These are phyloP conservation scores for Psilanteris sp. DNA, from an alignment of 1,140 invertebrate species.

Conservation along the genomic window DNA sequence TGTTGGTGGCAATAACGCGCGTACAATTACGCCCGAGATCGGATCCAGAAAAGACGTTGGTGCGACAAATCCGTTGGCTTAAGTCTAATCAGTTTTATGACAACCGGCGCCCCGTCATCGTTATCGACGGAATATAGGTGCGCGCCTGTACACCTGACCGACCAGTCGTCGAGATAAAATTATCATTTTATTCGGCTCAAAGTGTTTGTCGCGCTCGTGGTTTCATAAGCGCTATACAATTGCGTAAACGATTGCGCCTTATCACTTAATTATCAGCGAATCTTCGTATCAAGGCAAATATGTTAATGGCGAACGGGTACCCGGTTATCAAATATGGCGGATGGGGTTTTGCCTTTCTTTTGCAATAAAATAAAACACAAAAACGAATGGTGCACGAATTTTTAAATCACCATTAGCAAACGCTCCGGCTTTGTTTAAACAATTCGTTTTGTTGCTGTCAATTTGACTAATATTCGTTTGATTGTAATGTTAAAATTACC, in stretches of 20 bases:
- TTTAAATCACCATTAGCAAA: too few relatives aligned
- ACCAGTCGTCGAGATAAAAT: slow-evolving; percentile 41
- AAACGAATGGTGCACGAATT: too few relatives aligned
- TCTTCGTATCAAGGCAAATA: slow-evolving; percentile 77
- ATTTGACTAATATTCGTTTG: too few relatives aligned
- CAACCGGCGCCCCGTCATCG: slow-evolving; percentile 61
- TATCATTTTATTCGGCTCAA: slow-evolving; percentile 23
- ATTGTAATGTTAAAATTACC: too few relatives aligned
- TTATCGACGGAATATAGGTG: slow-evolving; percentile 58
- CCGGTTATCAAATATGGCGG: slow-evolving; percentile 68
- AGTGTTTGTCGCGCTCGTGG: slow-evolving; percentile 56
- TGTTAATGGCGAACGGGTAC: slow-evolving; percentile 68
- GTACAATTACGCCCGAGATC: slow-evolving; percentile 1
- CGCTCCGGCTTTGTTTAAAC: too few relatives aligned
- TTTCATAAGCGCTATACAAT: slow-evolving; percentile 28
- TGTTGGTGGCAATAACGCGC: slow-evolving; percentile 8
- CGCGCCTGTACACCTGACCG: too few relatives aligned
- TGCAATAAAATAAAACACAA: too few relatives aligned
- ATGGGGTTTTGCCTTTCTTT: too few relatives aligned
- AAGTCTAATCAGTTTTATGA: slow-evolving; percentile 72
- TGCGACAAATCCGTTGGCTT: slow-evolving; percentile 54
- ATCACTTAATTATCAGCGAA: slow-evolving; percentile 65
- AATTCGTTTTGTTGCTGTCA: too few relatives aligned
- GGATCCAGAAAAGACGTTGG: slow-evolving; percentile 7
- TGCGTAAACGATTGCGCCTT: slow-evolving; percentile 54